Base-by-base conservation (phyloP, 2,113 vertebrate genomes). In the Galeopterus variegatus region DNA sequence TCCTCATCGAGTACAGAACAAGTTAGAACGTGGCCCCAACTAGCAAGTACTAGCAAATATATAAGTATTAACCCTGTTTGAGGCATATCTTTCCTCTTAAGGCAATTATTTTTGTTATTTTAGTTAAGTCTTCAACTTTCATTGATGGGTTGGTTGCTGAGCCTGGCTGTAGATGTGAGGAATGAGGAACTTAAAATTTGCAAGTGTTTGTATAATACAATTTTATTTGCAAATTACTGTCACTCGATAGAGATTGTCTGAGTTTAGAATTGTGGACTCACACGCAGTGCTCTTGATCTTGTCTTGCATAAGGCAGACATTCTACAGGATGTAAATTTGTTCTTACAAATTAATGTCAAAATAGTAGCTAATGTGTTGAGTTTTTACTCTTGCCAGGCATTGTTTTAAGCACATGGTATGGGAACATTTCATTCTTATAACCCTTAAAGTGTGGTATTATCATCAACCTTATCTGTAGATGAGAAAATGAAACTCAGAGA, bases 161-260 rank as follows among this genome's bases (percentile, higher is more conserved):
- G 45, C 45, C 58, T 54, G 36, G 19, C 50, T 69, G 64, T 67
- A 17, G 26, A 11, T 28, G n/a, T 54, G 67, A 88, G 45, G 52
- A 79, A 56, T 4, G 36, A 58, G 65, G 45, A 11, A 64, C 64
- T 10, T 90, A 50, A 75, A 94, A 94, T 94, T 92, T 73, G 73
- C 81, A 73, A 8, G 1, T 15, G 72, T 88, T 95, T 88, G 75
- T 26, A 5, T 56, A 69, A 26, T 2, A 6, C 6, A 6, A 14
- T 80, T 93, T 65, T 62, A 60, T 87, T 91, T 88, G 88, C 85
- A 93, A 90, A 81, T 64, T 33, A 41, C 64, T 60, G 54, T 92
- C 82, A 50, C 24, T 0, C 33, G 36, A 76, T 48, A 60, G 48
- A 67, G 28, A 65, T 45, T 28, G 45, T 76, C 69, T 48, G 69